Percentiles rank a stretch among this genome's conserved stretches.
Conservation (phyloP, 2,888 invertebrate species). For the Hesperia comma region DNA sequence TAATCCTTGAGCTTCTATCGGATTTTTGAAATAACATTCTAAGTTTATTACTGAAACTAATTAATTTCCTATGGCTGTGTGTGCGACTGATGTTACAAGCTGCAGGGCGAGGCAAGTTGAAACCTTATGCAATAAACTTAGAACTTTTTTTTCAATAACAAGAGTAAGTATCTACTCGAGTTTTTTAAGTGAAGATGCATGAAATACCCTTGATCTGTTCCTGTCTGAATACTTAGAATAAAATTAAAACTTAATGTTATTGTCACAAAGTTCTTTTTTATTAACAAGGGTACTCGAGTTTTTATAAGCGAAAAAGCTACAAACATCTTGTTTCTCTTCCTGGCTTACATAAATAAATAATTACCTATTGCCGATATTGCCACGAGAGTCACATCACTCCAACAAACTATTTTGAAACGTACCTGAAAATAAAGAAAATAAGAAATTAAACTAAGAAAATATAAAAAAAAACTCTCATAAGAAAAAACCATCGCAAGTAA, state of each 20-base stretch:
- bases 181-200: too few relatives aligned
- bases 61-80: neutral
- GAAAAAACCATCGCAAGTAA: too few relatives aligned
- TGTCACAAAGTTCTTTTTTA: too few relatives aligned
- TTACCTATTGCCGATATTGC: neutral
- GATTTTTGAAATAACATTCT: conserved; percentile 5
- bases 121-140: neutral
- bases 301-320: too few relatives aligned
- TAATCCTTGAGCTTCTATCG: conserved; percentile 6
- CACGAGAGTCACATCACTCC: neutral
- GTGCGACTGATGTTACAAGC: neutral
- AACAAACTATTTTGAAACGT: neutral
- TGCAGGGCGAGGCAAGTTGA: neutral
- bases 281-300: too few relatives aligned
- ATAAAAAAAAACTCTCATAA: too few relatives aligned
- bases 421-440: neutral
- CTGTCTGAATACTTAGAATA: too few relatives aligned
- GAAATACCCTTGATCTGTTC: too few relatives aligned
- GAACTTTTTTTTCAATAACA: neutral
- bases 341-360: too few relatives aligned
- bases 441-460: neutral
- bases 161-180: neutral
- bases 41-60: conserved; percentile 1
- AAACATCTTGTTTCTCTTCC: too few relatives aligned
- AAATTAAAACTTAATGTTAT: too few relatives aligned